Evolutionary conservation across 2,113 vertebrate species (phyloP).

Genomic region (Lophura nycthemera): DNA sequence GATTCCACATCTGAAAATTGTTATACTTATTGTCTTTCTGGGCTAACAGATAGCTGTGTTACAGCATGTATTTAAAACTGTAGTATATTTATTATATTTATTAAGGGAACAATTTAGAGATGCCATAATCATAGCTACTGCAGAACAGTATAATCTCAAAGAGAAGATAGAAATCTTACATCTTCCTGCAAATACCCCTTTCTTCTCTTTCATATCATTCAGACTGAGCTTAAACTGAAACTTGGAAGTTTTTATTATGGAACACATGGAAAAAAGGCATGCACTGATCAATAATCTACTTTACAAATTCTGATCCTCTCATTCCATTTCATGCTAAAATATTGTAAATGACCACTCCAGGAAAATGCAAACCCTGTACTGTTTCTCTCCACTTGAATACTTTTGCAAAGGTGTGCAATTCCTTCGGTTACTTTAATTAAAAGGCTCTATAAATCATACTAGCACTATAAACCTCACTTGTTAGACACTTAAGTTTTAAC

Average conservation of each 20-base stretch:
- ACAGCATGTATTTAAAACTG: not conserved
- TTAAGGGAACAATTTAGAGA: not conserved
- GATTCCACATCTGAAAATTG: not conserved
- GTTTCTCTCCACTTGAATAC: not conserved
- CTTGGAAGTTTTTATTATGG: not conserved
- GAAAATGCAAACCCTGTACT: not conserved
- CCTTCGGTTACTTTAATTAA: not conserved
- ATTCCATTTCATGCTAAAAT: not conserved
- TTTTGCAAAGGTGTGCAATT: not conserved
- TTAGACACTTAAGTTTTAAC: not conserved
- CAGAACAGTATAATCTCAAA: not conserved
- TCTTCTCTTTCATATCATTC: not conserved
- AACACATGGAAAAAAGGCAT: not conserved
- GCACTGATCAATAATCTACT: not conserved
- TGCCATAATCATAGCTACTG: not conserved
- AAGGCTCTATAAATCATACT: conserved; percentile 28
- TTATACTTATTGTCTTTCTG: not conserved
- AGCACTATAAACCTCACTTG: not conserved
- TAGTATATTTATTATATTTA: not conserved
- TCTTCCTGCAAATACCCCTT: not conserved
- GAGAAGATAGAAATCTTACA: not conserved
- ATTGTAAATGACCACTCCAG: not conserved
- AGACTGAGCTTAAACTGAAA: not conserved
- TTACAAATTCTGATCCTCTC: not conserved
- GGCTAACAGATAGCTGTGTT: not conserved